A percentile compares a stretch with the other conserved stretches of the same genome.
Evolutionary conservation across 2,797 vertebrate species (phyloP).

Genomic region (Falco concolor): DNA sequence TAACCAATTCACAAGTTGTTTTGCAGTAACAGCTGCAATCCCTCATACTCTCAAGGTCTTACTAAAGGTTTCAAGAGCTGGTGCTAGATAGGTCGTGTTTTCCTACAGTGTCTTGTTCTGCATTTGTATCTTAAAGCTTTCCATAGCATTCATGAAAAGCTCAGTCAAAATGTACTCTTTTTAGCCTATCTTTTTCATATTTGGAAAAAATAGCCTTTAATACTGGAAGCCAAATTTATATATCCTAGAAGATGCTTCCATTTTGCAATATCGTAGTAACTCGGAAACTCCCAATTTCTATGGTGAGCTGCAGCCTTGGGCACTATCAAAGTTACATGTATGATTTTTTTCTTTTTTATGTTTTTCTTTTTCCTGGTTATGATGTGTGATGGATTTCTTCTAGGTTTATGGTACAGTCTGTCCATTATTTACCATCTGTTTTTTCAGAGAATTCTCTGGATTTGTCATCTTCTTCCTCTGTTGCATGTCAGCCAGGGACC

Average conservation of each 20-base stretch:
- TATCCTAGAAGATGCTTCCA: background rate
- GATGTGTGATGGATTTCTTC: background rate
- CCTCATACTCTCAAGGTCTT: background rate
- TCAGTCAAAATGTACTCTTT: background rate
- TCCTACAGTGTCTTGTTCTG: background rate
- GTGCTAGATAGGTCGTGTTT: background rate
- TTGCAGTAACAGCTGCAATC: background rate
- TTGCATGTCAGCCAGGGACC: background rate
- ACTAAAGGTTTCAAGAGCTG: background rate
- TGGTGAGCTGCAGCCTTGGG: background rate
- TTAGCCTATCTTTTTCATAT: background rate
- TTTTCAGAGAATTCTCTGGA: background rate
- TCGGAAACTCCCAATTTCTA: background rate
- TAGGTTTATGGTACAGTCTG: background rate
- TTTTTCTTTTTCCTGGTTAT: background rate
- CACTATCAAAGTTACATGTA: background rate
- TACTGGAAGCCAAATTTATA: background rate
- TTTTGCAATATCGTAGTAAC: background rate
- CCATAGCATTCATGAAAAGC: background rate
- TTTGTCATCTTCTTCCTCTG: background rate
- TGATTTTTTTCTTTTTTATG: background rate
- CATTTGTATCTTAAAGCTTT: background rate
- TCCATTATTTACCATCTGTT: background rate
- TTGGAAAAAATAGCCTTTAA: background rate
- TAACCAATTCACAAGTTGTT: background rate